phyloP scores from a whole-genome alignment of 1,140 invertebrate species.

The Rhagoletis zephyria region DNA sequence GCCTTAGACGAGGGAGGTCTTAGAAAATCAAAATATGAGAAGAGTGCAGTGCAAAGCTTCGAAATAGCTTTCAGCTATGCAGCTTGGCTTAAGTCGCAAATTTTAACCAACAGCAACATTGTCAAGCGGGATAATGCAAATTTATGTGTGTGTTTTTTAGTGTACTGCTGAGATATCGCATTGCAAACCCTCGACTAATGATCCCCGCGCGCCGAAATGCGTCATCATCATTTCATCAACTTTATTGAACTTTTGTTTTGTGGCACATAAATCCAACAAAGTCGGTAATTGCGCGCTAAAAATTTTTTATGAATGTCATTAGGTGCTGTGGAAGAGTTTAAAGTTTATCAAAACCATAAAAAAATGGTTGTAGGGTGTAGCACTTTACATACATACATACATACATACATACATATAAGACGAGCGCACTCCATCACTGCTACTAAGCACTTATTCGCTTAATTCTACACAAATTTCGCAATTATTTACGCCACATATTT shows the following conservation, averaged over 20 bases:
- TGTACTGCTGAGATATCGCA: neutral
- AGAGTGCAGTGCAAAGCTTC: neutral
- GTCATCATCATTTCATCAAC: constrained; percentile 14
- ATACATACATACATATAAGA: neutral
- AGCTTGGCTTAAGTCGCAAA: neutral
- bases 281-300: constrained; percentile 43
- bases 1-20: neutral
- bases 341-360: neutral
- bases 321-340: too few species aligned
- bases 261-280: constrained; percentile 40
- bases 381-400: neutral
- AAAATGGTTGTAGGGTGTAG: neutral
- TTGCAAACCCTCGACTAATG: neutral
- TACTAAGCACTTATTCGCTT: too few species aligned
- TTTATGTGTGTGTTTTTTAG: neutral
- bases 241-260: constrained; percentile 42
- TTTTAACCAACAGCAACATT: neutral
- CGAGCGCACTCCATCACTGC: neutral
- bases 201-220: neutral
- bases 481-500: constrained; percentile 18
- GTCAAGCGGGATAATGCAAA: neutral
- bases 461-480: neutral
- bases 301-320: constrained; percentile 28
- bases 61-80: neutral
- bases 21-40: neutral